phyloP scores from a whole-genome alignment of 2,888 invertebrate genomes.

The Mellilla xanthometata region DNA sequence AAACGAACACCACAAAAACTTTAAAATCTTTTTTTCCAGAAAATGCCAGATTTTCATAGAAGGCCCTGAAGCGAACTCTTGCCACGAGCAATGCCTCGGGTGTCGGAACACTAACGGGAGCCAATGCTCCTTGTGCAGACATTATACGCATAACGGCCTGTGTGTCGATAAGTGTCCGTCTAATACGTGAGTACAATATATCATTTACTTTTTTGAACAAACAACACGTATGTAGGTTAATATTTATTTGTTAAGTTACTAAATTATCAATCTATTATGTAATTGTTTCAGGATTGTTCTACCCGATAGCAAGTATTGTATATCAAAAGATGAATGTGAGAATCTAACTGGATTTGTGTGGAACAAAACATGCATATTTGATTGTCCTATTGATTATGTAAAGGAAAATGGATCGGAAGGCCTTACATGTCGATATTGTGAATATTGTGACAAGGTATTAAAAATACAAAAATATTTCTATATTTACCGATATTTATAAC shows the following conservation, averaged over 20 bases:
- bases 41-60: slow-evolving; percentile 76
- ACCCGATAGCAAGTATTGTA: slow-evolving; percentile 84
- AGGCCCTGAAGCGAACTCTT: slow-evolving; percentile 72
- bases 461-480: too few species aligned
- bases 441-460: slow-evolving; percentile 51
- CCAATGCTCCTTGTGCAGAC: slow-evolving; percentile 87
- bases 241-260: too few species aligned
- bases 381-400: slow-evolving; percentile 55
- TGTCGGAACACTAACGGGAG: slow-evolving; percentile 84
- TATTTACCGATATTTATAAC: too few species aligned
- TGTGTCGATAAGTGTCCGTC: slow-evolving; percentile 86
- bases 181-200: slow-evolving; percentile 83
- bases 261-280: too few species aligned
- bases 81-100: slow-evolving; percentile 90
- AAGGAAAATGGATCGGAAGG: slow-evolving; percentile 24
- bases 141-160: slow-evolving; percentile 75
- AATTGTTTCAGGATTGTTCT: slow-evolving; percentile 78
- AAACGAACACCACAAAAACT: too few species aligned
- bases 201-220: too few species aligned
- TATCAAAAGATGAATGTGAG: slow-evolving; percentile 86
- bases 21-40: too few species aligned
- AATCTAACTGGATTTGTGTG: slow-evolving; percentile 79
- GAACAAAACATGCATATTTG: slow-evolving; percentile 83
- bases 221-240: too few species aligned
- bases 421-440: slow-evolving; percentile 46